These are phyloP conservation scores for Agelas oroides DNA, from an alignment of 37 sponge, comb jelly and placozoan species.

Conservation along the genomic window DNA sequence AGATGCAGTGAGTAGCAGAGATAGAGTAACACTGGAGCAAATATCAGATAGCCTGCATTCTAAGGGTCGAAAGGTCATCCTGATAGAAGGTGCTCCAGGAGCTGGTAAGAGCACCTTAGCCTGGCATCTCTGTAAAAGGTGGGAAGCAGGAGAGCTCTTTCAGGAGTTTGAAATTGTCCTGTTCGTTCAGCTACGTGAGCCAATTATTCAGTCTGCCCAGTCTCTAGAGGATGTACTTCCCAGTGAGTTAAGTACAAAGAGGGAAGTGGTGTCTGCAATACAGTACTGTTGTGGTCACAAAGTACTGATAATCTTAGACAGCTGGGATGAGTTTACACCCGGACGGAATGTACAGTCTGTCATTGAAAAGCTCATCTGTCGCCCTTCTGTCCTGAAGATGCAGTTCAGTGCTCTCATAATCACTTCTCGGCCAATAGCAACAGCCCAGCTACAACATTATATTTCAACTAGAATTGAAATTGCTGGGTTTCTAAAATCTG, in stretches of 20 bases:
- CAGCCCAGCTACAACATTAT: neutral
- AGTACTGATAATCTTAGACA: constrained; percentile 3
- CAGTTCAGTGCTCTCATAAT: constrained; percentile 7
- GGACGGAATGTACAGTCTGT: neutral
- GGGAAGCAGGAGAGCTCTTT: constrained; percentile 8
- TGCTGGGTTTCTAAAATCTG: no score
- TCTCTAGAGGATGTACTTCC: constrained; percentile 8
- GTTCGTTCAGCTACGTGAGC: constrained; percentile 4
- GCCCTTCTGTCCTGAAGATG: neutral
- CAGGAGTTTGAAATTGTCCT: neutral
- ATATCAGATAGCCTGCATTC: neutral
- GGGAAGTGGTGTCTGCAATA: neutral
- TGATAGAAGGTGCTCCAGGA: constrained; percentile 26
- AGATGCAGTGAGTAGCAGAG: neutral
- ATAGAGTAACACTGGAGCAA: neutral
- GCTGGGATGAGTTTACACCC: constrained; percentile 28
- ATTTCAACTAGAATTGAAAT: neutral
- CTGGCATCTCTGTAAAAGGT: neutral
- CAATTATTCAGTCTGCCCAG: neutral
- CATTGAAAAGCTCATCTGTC: neutral
- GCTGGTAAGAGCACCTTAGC: constrained; percentile 11
- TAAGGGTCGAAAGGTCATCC: neutral
- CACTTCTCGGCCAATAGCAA: neutral
- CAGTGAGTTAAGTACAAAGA: neutral
- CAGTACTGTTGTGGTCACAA: neutral